These are phyloP conservation scores for Tupaia tana DNA, from an alignment of 2,113 vertebrate genomes.

Conservation along the genomic window DNA sequence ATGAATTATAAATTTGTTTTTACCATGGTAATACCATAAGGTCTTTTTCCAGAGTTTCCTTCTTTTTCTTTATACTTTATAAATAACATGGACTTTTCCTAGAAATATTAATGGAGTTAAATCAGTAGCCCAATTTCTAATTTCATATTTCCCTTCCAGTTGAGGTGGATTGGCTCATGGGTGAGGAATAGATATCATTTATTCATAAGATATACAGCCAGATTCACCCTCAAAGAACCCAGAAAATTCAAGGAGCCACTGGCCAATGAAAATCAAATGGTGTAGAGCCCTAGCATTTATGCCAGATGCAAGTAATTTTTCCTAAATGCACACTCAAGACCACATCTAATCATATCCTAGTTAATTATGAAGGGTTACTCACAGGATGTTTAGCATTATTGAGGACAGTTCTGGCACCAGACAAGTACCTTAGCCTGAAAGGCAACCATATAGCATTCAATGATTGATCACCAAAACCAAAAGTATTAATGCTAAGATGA, in stretches of 20 bases:
- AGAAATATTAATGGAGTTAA: background rate
- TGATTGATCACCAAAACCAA: background rate
- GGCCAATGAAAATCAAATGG: background rate
- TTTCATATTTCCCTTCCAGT: background rate
- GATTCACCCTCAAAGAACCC: background rate
- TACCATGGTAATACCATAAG: background rate
- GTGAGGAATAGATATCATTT: background rate
- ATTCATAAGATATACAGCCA: background rate
- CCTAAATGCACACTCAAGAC: background rate
- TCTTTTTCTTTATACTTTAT: constrained; percentile 39
- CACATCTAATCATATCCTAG: background rate
- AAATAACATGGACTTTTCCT: constrained; percentile 29
- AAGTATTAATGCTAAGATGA: background rate
- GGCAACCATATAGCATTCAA: background rate
- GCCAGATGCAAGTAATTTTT: background rate
- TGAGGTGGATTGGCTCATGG: background rate
- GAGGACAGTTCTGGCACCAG: background rate
- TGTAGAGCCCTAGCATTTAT: background rate
- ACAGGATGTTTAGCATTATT: background rate
- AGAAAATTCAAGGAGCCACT: constrained; percentile 3
- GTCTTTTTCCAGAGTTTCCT: constrained; percentile 50
- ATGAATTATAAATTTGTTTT: constrained; percentile 68
- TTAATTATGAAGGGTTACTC: background rate
- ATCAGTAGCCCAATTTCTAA: background rate
- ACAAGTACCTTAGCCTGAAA: background rate